Evolutionary conservation across 2,888 invertebrate genomes (phyloP), one percentile per base, ranked within the genome.

Genomic region (Agrotis ipsilon): DNA sequence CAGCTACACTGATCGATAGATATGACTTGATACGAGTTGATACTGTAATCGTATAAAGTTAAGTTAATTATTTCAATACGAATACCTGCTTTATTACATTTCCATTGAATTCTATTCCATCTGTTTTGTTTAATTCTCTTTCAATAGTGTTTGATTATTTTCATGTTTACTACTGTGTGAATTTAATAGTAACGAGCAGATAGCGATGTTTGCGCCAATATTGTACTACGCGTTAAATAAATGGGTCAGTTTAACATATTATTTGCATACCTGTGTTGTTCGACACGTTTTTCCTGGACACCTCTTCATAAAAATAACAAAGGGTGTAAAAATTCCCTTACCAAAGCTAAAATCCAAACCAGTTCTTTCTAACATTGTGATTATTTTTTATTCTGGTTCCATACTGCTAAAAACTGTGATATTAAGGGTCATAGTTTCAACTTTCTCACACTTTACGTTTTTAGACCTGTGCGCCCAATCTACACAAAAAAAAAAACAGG

Each of bases 41-140:
- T 73, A 73, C 45, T 32, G n/a, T 72, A 64, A 45, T 57, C n/a
- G 21, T 49, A 54, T 54, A 21, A 48, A 32, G 13, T 21, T 55
- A 49, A n/a, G 39, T 19, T 43, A 43, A 54, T 52, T 27, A 43
- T 21, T 5, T 19, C 18, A 43, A 58, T 57, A 62, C 11, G 19
- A 57, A 49, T 9, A 57, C 45, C 57, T 18, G 32, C 13, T 64
- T 11, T 57, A 49, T 49, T 14, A 39, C 32, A 73, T 13, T 45
- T 6, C 19, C 55, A 55, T 49, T 64, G 45, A 49, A 57, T 65
- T 64, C 45, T 49, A 49, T 49, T 57, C 74, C 11, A 45, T 19
- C 13, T 32, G 32, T 55, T n/a, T 49, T 11, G 24, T 19, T 19
- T 24, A 24, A 51, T 57, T 49, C 45, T 9, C 43, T 51, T 51